These are phyloP conservation scores for Leptinotarsa lineolata DNA, from an alignment of 1,140 invertebrate genomes.

Conservation along the genomic window DNA sequence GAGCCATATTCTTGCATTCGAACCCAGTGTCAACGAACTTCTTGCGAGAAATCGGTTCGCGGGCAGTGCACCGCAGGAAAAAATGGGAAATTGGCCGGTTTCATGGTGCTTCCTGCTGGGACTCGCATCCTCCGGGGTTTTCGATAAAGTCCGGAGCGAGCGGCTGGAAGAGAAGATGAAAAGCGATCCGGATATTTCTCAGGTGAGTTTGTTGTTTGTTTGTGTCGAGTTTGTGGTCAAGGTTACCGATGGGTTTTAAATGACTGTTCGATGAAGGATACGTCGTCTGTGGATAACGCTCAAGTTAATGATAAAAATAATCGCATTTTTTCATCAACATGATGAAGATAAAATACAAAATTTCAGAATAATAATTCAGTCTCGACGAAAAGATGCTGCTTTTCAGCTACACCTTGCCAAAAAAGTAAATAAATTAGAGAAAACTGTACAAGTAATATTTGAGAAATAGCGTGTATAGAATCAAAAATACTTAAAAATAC, in stretches of 20 bases:
- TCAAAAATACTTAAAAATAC: no score
- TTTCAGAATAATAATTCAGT: no score
- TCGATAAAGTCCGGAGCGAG: background rate
- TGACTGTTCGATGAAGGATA: background rate
- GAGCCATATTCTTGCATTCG: background rate
- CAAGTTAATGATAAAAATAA: no score
- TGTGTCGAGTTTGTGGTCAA: slow-evolving; percentile 28
- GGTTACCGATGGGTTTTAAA: slow-evolving; percentile 17
- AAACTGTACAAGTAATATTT: no score
- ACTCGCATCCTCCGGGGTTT: background rate
- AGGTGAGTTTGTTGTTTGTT: slow-evolving; percentile 50
- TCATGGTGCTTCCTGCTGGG: slow-evolving; percentile 19
- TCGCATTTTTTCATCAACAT: no score
- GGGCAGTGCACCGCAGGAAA: background rate
- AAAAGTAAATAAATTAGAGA: no score
- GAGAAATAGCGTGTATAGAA: no score
- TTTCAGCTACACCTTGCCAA: no score
- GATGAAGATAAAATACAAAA: no score
- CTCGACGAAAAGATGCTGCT: no score
- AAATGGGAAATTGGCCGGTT: background rate
- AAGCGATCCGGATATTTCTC: slow-evolving; percentile 58
- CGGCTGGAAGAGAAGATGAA: slow-evolving; percentile 53
- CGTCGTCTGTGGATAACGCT: no score
- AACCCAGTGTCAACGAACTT: slow-evolving; percentile 19
- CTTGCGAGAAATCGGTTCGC: slow-evolving; percentile 9